These are phyloP conservation scores for Petrocephalus microphthalmus DNA, from an alignment of 2,113 vertebrate species.

Conservation along the genomic window DNA sequence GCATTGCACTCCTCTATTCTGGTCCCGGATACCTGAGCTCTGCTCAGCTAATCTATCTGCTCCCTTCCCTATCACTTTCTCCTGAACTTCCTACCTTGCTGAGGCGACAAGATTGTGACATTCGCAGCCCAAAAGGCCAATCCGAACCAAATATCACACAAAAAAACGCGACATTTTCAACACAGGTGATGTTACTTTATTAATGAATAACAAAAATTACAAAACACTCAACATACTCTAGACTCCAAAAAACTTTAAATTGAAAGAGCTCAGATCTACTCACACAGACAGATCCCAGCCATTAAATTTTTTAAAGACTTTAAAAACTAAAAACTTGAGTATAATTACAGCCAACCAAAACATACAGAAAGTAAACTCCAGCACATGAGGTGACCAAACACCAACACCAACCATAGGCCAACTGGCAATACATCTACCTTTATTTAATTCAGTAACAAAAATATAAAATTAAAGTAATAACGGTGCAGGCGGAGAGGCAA, in stretches of 20 bases:
- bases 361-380: too few relatives aligned
- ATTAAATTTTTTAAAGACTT: background rate
- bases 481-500: background rate
- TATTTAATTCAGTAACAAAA: background rate
- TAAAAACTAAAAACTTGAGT: background rate
- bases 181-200: background rate
- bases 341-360: too few relatives aligned
- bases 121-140: background rate
- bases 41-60: background rate
- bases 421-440: too few relatives aligned
- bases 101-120: background rate
- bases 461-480: background rate
- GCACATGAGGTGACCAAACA: too few relatives aligned
- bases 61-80: background rate
- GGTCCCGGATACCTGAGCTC: background rate
- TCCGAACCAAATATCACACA: background rate
- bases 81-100: background rate
- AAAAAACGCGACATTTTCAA: background rate
- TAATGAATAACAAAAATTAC: background rate
- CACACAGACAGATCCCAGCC: background rate
- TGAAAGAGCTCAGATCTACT: background rate
- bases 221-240: too few relatives aligned
- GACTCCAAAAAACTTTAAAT: background rate
- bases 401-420: too few relatives aligned
- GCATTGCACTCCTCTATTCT: conserved; percentile 9